Conservation (phyloP, 2,113 vertebrate genomes). For the Pholis gunnellus region DNA sequence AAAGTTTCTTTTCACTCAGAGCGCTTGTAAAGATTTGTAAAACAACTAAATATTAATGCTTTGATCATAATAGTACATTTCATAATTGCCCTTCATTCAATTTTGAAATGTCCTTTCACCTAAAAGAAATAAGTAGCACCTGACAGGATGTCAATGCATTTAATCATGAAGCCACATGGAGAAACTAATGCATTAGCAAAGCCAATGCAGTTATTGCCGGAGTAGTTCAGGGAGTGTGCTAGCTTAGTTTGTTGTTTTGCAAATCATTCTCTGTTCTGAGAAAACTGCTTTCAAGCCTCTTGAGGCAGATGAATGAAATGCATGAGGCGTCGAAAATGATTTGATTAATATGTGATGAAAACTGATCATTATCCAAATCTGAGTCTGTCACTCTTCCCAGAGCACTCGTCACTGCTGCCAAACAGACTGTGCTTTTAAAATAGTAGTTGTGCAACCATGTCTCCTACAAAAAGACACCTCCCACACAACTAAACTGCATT, state of each 20-base stretch:
- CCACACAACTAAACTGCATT: not conserved
- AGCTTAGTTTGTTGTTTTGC: constrained; percentile 25
- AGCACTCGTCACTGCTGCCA: not conserved
- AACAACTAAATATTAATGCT: not conserved
- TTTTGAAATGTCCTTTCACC: constrained; percentile 2
- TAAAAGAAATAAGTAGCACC: not conserved
- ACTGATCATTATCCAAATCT: constrained; percentile 52
- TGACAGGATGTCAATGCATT: not conserved
- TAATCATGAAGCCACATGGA: not conserved
- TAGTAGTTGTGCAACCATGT: not conserved
- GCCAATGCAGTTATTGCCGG: constrained; percentile 8
- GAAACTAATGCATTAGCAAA: not conserved
- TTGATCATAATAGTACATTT: not conserved
- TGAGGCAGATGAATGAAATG: constrained; percentile 38
- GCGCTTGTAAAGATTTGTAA: not conserved
- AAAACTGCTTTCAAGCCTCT: constrained; percentile 38
- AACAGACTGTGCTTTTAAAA: not conserved
- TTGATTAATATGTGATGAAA: constrained; percentile 59
- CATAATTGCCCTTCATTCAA: not conserved
- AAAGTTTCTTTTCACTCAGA: too few relatives aligned
- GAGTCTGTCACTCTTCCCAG: constrained; percentile 34
- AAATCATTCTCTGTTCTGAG: constrained; percentile 31
- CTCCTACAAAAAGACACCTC: too few relatives aligned
- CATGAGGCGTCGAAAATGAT: constrained; percentile 39
- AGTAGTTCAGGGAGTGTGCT: not conserved